Evolutionary conservation across 2,888 invertebrate genomes (phyloP).

Genomic region (Drosophila kanekoi): DNA sequence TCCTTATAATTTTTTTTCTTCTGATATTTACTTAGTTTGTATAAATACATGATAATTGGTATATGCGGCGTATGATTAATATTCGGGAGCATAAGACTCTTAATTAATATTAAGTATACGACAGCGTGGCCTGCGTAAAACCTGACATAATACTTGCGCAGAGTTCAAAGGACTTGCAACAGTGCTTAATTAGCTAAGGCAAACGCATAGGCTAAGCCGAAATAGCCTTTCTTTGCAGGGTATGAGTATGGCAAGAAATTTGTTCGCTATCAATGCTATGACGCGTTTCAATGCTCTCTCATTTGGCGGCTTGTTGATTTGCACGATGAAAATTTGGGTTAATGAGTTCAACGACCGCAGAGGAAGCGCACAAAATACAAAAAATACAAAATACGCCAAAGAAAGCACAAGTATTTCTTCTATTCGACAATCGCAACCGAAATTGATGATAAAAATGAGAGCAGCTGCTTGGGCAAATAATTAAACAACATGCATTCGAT

Average conservation of each 20-base stretch:
- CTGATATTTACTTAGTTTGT: constrained; percentile 26
- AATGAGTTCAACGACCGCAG: constrained; percentile 82
- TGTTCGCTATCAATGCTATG: constrained; percentile 22
- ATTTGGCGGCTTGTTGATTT: constrained; percentile 47
- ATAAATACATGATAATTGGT: constrained; percentile 35
- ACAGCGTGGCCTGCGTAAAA: neutral
- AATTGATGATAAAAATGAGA: constrained; percentile 1
- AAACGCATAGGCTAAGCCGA: neutral
- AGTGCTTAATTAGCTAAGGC: neutral
- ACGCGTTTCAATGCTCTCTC: constrained; percentile 19
- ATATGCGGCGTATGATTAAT: constrained; percentile 52
- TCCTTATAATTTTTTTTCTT: constrained; percentile 2
- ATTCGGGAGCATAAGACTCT: constrained; percentile 2
- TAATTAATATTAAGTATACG: constrained; percentile 53
- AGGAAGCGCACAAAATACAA: constrained; percentile 50
- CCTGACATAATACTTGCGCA: neutral
- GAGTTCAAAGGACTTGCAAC: too few species aligned
- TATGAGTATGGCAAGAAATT: neutral
- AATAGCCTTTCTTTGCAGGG: neutral
- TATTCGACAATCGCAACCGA: neutral
- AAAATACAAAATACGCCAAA: constrained; percentile 36
- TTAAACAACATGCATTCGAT: neutral
- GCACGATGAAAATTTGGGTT: constrained; percentile 74
- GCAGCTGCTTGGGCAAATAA: neutral
- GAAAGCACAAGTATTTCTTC: constrained; percentile 52